Evolutionary conservation across 2,888 invertebrate genomes (phyloP).

Genomic region (Drosophila falleni): DNA sequence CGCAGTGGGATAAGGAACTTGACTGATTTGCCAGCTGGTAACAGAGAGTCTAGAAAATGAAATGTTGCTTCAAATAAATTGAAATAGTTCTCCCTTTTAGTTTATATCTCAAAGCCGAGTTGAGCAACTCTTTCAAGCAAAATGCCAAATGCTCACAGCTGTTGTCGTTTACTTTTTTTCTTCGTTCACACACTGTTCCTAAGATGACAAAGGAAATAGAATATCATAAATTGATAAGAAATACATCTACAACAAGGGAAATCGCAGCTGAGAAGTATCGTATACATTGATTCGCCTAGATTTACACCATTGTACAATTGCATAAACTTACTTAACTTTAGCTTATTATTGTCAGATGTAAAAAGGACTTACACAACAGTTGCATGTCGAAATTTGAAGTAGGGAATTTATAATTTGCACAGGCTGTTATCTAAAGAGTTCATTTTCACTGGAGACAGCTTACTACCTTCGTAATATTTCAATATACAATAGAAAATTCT

Average conservation of each 20-base stretch:
- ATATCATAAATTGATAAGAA: conserved; percentile 26
- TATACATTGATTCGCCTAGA: background rate
- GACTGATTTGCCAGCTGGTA: conserved; percentile 31
- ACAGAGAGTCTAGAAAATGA: conserved; percentile 15
- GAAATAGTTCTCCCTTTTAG: conserved; percentile 17
- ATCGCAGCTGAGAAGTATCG: background rate
- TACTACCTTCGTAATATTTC: background rate
- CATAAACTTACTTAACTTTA: conserved; percentile 5
- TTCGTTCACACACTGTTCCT: background rate
- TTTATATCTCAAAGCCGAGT: background rate
- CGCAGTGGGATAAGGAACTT: background rate
- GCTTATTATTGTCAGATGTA: conserved; percentile 3
- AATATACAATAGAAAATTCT: no score
- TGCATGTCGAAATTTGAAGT: background rate
- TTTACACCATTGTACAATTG: background rate
- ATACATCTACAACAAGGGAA: background rate
- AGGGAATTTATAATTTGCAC: background rate
- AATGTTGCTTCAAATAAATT: conserved; percentile 32
- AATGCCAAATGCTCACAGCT: conserved; percentile 49
- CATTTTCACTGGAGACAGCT: background rate
- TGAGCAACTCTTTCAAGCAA: conserved; percentile 3
- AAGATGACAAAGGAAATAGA: conserved; percentile 23
- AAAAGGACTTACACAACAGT: background rate
- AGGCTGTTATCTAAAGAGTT: no score
- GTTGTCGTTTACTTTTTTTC: conserved; percentile 34